phyloP scores from a whole-genome alignment of 2,113 vertebrate species.

The Dromiciops gliroides region DNA sequence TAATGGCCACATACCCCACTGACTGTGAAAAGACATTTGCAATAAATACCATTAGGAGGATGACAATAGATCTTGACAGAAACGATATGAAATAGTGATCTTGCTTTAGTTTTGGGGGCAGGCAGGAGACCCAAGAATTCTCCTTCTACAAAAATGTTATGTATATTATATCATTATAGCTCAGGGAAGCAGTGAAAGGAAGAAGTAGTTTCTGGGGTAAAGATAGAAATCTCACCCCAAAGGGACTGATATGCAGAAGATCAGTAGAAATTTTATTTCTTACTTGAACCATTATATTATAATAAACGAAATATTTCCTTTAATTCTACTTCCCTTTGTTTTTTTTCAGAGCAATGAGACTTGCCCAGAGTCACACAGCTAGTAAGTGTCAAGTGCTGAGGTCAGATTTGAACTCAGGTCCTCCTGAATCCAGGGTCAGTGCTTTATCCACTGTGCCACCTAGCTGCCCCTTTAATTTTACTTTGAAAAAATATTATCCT shows the following conservation, averaged over 20 bases:
- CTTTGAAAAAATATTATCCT: not conserved
- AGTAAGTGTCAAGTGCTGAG: no score
- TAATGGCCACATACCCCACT: not conserved
- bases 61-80: not conserved
- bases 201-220: not conserved
- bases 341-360: no score
- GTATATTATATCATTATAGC: not conserved
- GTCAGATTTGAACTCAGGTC: no score
- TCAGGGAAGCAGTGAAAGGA: not conserved
- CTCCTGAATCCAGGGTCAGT: no score
- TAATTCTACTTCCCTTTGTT: no score
- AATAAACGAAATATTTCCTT: no score
- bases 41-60: not conserved
- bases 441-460: no score
- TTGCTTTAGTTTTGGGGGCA: not conserved
- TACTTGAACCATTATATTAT: not conserved
- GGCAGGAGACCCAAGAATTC: not conserved
- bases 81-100: not conserved
- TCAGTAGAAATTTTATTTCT: not conserved
- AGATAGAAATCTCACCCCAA: no score
- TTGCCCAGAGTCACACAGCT: no score
- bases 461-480: not conserved
- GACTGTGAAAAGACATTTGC: not conserved
- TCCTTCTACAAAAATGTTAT: not conserved
- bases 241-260: not conserved